Evolutionary conservation across 2,113 vertebrate genomes (phyloP), one percentile per base, ranked within the genome.

Genomic region (Micronisus gabar): DNA sequence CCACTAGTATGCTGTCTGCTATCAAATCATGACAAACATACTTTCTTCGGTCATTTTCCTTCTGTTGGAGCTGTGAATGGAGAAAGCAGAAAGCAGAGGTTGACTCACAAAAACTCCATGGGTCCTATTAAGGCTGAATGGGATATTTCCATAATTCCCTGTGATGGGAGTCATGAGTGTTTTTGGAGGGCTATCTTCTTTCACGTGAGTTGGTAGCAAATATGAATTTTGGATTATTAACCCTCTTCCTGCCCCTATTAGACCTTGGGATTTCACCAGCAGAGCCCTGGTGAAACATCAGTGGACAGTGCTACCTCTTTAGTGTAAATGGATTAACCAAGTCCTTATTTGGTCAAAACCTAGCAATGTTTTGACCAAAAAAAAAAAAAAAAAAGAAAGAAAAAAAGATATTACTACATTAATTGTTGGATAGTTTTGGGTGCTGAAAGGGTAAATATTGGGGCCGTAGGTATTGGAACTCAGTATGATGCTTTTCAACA

Each of bases 381-480:
- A 23, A 45, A 27, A 13, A 50, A 21, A n/a, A 32, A 8, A 7
- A 3, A 3, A 13, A 50, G 12, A 50, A 14, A 48, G 6, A 48
- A 14, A 2, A 8, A 13, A 14, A 13, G 0, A 16, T 53, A 41
- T 29, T 70, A 13, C 8, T 59, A 18, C 21, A 34, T 48, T 82
- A 66, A 26, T 50, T 58, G 27, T 65, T 76, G 18, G 40, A 59
- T 41, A 63, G 6, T 48, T 23, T 48, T 48, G 47, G 47, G 47
- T 13, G 3, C 20, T 13, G 10, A 81, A 81, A 81, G 14, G 5
- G 3, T 58, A 71, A 22, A 25, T 79, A 55, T 82, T 86, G 19
- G n/a, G 6, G 14, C 27, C 0, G 0, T 11, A 70, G 30, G 5
- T 84, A n/a, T 18, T 58, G 27, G 36, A 70, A 78, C 32, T 83